Conservation (phyloP, 1,140 invertebrate genomes). For the Anthonomus grandis region DNA sequence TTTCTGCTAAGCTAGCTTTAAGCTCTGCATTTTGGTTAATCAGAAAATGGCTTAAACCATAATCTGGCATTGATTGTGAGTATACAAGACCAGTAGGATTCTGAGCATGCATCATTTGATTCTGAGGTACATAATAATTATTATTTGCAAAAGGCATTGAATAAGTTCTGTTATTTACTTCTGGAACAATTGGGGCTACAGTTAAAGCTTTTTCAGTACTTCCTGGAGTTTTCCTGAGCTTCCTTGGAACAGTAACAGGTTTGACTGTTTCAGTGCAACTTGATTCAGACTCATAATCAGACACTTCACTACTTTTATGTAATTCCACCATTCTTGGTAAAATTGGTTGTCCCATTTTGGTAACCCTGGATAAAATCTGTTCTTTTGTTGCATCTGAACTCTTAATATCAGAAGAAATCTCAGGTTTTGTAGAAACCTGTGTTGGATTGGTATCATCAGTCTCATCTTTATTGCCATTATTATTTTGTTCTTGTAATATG, state of each 20-base stretch:
- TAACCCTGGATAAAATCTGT: conserved; percentile 17
- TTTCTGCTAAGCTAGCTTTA: conserved; percentile 22
- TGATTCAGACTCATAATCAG: conserved; percentile 19
- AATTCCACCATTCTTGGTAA: conserved; percentile 11
- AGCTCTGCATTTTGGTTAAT: conserved; percentile 23
- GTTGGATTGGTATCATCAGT: background rate
- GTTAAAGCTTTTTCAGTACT: conserved; percentile 1
- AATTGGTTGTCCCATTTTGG: conserved; percentile 22
- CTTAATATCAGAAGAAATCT: background rate
- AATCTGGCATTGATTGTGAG: conserved; percentile 12
- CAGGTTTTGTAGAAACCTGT: too few species aligned
- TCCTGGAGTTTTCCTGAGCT: conserved; percentile 6
- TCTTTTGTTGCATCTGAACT: conserved; percentile 4
- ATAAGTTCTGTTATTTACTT: background rate
- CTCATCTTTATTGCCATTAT: conserved; percentile 1
- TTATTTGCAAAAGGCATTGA: background rate
- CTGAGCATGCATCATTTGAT: too few species aligned
- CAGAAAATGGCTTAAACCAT: conserved; percentile 8
- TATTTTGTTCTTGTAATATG: too few species aligned
- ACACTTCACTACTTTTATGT: conserved; percentile 8
- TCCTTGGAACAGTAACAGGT: conserved; percentile 13
- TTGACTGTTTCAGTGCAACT: conserved; percentile 15
- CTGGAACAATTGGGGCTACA: background rate
- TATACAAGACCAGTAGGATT: background rate
- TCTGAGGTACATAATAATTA: too few species aligned